Conservation (phyloP, 1,140 invertebrate species). For the Drosophila obscura region DNA sequence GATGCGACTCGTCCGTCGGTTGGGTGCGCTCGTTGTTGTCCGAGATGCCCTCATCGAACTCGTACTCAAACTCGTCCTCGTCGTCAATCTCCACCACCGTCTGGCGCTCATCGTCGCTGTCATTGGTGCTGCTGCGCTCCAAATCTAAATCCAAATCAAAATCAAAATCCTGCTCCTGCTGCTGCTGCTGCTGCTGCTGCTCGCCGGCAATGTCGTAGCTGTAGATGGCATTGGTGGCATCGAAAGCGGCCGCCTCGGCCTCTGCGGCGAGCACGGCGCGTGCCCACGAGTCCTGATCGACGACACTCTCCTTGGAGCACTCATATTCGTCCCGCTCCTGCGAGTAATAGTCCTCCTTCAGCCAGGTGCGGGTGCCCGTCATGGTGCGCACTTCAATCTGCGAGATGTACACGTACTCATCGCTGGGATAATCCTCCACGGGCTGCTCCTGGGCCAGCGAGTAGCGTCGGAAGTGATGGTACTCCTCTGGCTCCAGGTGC, state of each 20-base stretch:
- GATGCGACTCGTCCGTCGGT: conserved; percentile 78
- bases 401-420: conserved; percentile 75
- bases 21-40: conserved; percentile 78
- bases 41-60: conserved; percentile 79
- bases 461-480: conserved; percentile 77
- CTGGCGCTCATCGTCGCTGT: conserved; percentile 78
- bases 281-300: conserved; percentile 43
- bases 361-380: conserved; percentile 71
- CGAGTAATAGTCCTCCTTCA: conserved; percentile 72
- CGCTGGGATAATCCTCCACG: conserved; percentile 76
- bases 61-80: conserved; percentile 69
- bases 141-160: conserved; percentile 17
- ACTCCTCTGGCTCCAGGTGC: conserved; percentile 75
- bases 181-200: conserved; percentile 6
- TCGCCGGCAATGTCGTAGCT: conserved; percentile 53
- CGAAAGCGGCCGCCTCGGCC: conserved; percentile 65
- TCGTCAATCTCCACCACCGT: conserved; percentile 81
- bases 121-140: conserved; percentile 55
- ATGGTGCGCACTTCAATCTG: conserved; percentile 72
- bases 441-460: conserved; percentile 76
- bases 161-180: neutral
- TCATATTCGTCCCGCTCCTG: conserved; percentile 27
- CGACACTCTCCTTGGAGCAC: conserved; percentile 10
- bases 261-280: conserved; percentile 56
- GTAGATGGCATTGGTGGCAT: conserved; percentile 68